Base-by-base conservation (phyloP, 2,888 invertebrate genomes). In the Bhutanitis thaidina region DNA sequence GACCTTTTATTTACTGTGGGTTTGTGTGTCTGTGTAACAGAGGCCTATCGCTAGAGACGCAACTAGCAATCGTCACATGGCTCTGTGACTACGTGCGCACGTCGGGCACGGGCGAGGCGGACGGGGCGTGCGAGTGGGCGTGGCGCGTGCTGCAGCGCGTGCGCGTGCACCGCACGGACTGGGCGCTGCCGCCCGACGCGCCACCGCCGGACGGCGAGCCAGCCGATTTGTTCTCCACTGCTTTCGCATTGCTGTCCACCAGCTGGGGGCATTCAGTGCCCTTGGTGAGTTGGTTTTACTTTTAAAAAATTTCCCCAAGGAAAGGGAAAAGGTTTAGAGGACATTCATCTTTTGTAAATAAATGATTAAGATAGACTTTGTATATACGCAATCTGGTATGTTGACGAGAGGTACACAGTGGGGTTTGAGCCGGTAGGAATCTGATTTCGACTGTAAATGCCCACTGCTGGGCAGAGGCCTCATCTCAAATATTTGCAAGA, bases 241-340 rank as follows among this genome's bases (percentile, higher is more conserved):
- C 82, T 9, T 69, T 65, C 39, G 76, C 80, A 1, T 45, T 90
- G 48, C 56, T 86, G 13, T 57, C 80, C 0, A 76, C 69, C 0
- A 69, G 77, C 0, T 87, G 87, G 85, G 89, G 90, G 36, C 83
- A 88, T 60, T 80, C 74, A 25, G 66, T 90, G 54, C 90, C 90
- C 0, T 50, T 85, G 69, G 88, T 87, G n/a, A n/a, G 40, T 16
- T 14, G 7, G 30, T 7, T 12, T 12, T 7, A 12, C 13, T 34
- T 9, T n/a, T 30, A n/a, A n/a, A n/a, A n/a, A n/a, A n/a, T n/a
- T n/a, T n/a, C n/a, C n/a, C n/a, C n/a, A n/a, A n/a, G n/a, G n/a
- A n/a, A n/a, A n/a, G n/a, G n/a, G n/a, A n/a, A n/a, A n/a, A n/a
- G n/a, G n/a, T n/a, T n/a, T n/a, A n/a, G n/a, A n/a, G n/a, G n/a